Conservation (phyloP, 1,140 invertebrate species). For the Pseudobourletiella spinata region DNA sequence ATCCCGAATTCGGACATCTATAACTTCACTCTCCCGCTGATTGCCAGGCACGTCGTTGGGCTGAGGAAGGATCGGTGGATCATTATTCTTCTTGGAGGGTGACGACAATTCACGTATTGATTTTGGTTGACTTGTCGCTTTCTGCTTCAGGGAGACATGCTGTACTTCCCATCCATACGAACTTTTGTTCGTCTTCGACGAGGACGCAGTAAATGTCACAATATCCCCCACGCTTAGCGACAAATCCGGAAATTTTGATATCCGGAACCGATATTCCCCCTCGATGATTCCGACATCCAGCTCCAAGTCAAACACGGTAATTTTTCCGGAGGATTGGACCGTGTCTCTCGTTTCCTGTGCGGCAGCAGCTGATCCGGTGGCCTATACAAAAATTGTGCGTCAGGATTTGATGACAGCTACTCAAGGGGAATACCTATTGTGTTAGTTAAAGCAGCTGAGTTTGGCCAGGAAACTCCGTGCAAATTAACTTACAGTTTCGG, state of each 20-base stretch:
- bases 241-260: neutral
- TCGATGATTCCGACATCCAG: conserved; percentile 13
- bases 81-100: neutral
- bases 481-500: no score
- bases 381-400: no score
- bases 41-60: no score
- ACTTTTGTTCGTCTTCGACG: neutral
- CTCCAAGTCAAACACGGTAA: conserved; percentile 2
- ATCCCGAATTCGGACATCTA: neutral
- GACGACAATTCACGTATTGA: neutral
- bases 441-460: no score
- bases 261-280: conserved; percentile 5
- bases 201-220: conserved; percentile 7
- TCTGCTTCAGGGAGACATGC: neutral
- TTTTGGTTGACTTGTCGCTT: neutral
- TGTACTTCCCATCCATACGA: conserved; percentile 1
- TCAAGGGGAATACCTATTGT: no score
- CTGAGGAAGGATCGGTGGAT: neutral
- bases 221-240: neutral
- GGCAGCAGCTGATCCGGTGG: no score
- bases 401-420: no score
- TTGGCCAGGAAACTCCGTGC: no score
- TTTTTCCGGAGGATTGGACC: conserved; percentile 3
- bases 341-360: neutral
- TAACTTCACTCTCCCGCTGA: neutral